Evolutionary conservation across 2,113 vertebrate genomes (phyloP).

Genomic region (rabbit (Oryctolagus cuniculus)): mOryCun1.1 NC_091441.1:90243501-90244000

Average conservation of each 20-base stretch:
- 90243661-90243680: not conserved
- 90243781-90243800: not conserved
- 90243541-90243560: not conserved
- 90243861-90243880: not conserved
- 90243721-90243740: no score
- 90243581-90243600: not conserved
- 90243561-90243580: not conserved
- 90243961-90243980: not conserved
- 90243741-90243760: not conserved
- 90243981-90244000: not conserved
- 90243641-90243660: not conserved
- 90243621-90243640: not conserved
- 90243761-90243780: not conserved
- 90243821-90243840: not conserved
- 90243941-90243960: not conserved
- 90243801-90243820: fast-evolving
- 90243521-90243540: not conserved
- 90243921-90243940: no score
- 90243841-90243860: not conserved
- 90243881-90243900: fast-evolving
- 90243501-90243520: not conserved
- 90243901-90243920: not conserved
- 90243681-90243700: not conserved
- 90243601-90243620: not conserved
- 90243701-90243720: not conserved